Percentiles rank a stretch among this genome's conserved stretches.
phyloP scores from a whole-genome alignment of 92 coral and sea anemone genomes.

The Plumapathes pennacea region DNA sequence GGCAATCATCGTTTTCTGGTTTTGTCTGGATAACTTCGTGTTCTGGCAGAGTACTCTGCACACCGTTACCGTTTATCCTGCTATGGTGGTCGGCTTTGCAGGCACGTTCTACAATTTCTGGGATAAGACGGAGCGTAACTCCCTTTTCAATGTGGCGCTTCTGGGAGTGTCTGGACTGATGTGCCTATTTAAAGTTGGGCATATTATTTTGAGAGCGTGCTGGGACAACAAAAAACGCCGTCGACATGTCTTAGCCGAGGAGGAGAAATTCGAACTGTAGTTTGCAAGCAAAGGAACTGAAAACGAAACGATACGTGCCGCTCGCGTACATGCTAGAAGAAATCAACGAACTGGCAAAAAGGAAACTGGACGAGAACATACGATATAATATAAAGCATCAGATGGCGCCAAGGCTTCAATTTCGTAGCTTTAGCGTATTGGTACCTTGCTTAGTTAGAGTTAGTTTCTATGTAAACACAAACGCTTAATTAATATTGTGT shows the following conservation, averaged over 20 bases:
- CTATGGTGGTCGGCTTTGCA: constrained; percentile 67
- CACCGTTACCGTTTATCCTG: constrained; percentile 77
- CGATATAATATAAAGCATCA: too few relatives aligned
- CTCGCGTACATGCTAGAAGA: too few relatives aligned
- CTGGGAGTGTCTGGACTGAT: constrained; percentile 63
- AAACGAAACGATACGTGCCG: too few relatives aligned
- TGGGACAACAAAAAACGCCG: constrained; percentile 39
- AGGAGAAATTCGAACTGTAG: constrained; percentile 43
- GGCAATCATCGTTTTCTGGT: constrained; percentile 68
- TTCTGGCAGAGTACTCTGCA: constrained; percentile 50
- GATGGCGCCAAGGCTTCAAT: too few relatives aligned
- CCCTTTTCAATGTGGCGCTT: constrained; percentile 60
- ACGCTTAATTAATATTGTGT: too few relatives aligned
- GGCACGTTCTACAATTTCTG: constrained; percentile 63
- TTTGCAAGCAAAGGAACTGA: too few relatives aligned
- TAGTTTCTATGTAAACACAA: too few relatives aligned
- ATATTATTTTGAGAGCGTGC: constrained; percentile 60
- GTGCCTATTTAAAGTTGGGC: constrained; percentile 51
- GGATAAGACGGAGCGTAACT: constrained; percentile 58
- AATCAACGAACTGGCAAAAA: too few relatives aligned
- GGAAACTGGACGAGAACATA: too few relatives aligned
- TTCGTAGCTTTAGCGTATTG: too few relatives aligned
- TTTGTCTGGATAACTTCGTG: constrained; percentile 75
- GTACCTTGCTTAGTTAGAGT: too few relatives aligned
- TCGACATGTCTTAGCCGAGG: constrained; percentile 35